Evolutionary conservation across 23 tunicate genomes (phyloP).

Genomic region (Ciona savignyi): DNA sequence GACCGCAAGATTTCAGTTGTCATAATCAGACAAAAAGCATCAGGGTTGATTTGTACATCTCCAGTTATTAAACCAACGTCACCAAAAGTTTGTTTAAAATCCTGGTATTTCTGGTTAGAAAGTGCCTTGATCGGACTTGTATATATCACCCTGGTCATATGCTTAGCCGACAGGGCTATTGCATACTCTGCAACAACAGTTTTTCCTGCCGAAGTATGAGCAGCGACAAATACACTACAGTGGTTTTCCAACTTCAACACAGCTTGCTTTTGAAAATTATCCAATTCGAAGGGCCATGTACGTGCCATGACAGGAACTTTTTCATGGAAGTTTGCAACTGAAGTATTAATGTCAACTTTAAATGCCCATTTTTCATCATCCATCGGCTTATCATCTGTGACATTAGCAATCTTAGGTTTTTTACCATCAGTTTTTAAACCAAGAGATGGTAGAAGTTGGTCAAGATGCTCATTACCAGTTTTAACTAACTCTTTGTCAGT

Average conservation of each 20-base stretch:
- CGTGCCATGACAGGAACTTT: constrained; percentile 79
- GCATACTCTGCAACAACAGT: constrained; percentile 99
- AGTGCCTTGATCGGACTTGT: constrained; percentile 97
- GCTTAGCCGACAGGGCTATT: constrained; percentile 80
- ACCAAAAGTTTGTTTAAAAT: constrained; percentile 81
- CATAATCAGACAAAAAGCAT: constrained; percentile 93
- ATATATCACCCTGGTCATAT: constrained; percentile 95
- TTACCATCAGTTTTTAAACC: background rate
- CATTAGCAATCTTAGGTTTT: background rate
- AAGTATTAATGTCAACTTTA: constrained; percentile 40
- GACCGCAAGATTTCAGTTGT: constrained; percentile 98
- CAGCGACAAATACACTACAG: constrained; percentile 93
- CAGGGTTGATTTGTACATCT: constrained; percentile 91
- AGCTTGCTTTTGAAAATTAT: constrained; percentile 89
- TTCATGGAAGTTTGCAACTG: constrained; percentile 50
- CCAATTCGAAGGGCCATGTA: constrained; percentile 88
- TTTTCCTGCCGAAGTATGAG: constrained; percentile 99
- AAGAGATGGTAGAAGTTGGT: constrained; percentile 1
- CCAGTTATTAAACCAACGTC: constrained; percentile 97
- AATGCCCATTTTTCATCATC: constrained; percentile 61
- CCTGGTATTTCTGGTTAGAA: constrained; percentile 95
- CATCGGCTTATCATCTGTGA: background rate
- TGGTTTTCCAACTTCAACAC: constrained; percentile 69
- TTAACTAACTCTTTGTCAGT: background rate
- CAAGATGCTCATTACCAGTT: background rate